phyloP scores from a whole-genome alignment of 2,888 invertebrate genomes.

The Keiferia lycopersicella region DNA sequence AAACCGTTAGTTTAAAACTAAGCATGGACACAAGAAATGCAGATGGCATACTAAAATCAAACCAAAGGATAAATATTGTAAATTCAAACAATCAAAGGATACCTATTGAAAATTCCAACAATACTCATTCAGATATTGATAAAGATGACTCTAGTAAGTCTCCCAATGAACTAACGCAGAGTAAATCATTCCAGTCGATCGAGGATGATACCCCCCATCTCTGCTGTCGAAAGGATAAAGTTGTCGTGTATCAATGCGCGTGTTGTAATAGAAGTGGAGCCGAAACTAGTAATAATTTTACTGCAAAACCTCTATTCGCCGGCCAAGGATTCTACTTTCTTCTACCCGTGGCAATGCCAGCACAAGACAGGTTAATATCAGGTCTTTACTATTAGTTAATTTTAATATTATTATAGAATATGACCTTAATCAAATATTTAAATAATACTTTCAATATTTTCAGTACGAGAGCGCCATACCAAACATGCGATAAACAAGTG shows the following conservation, averaged over 20 bases:
- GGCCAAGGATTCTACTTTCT: slow-evolving; percentile 8
- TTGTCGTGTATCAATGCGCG: slow-evolving; percentile 43
- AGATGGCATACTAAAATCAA: slow-evolving; percentile 30
- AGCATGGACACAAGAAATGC: slow-evolving; percentile 51
- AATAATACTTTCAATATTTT: not conserved
- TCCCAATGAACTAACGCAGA: slow-evolving; percentile 32
- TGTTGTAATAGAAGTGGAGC: slow-evolving; percentile 28
- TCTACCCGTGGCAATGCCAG: slow-evolving; percentile 11
- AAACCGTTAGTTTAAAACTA: slow-evolving; percentile 53
- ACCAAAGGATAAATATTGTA: slow-evolving; percentile 25
- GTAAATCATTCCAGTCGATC: slow-evolving; percentile 38
- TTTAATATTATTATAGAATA: no score
- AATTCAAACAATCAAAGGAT: slow-evolving; percentile 31
- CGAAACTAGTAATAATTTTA: not conserved
- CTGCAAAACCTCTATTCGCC: not conserved
- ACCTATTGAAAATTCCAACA: slow-evolving; percentile 29
- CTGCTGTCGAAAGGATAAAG: slow-evolving; percentile 35
- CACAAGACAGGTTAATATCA: slow-evolving; percentile 2
- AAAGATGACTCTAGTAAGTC: slow-evolving; percentile 38
- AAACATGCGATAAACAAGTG: slow-evolving; percentile 13
- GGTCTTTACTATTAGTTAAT: not conserved
- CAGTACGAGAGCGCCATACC: not conserved
- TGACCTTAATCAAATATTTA: no score
- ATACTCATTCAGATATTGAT: slow-evolving; percentile 38
- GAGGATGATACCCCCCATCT: slow-evolving; percentile 31